Conservation (phyloP, 1,140 invertebrate species). For the Oncopodura yosiiana region DNA sequence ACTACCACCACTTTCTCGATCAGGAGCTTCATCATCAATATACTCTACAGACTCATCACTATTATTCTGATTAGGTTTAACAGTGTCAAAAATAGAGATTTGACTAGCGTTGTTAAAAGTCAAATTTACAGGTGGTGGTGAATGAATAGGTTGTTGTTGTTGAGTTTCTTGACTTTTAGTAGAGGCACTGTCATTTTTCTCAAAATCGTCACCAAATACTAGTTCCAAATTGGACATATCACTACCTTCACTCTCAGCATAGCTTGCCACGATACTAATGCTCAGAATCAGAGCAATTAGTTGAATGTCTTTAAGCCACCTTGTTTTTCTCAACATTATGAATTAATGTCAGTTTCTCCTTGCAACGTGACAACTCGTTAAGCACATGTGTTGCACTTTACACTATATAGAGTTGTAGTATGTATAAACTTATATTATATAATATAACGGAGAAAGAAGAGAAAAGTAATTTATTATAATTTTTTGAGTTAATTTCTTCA, state of each 20-base stretch:
- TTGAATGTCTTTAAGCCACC: not conserved
- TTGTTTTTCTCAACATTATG: no score
- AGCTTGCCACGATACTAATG: no score
- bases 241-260: not conserved
- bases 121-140: not conserved
- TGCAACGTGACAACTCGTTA: no score
- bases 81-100: not conserved
- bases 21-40: not conserved
- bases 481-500: no score
- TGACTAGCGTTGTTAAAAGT: conserved; percentile 4
- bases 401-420: no score
- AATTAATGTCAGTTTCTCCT: no score
- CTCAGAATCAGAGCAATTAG: not conserved
- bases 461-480: no score
- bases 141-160: not conserved
- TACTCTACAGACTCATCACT: not conserved
- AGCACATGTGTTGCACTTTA: no score
- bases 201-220: conserved; percentile 6
- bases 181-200: not conserved
- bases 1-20: not conserved
- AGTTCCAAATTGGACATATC: not conserved
- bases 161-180: not conserved
- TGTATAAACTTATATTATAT: no score
- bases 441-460: no score
- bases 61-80: not conserved